Percentiles rank a stretch among this genome's conserved stretches.
phyloP scores from a whole-genome alignment of 2,888 invertebrate genomes.

The Ganaspis brasiliensis region DNA sequence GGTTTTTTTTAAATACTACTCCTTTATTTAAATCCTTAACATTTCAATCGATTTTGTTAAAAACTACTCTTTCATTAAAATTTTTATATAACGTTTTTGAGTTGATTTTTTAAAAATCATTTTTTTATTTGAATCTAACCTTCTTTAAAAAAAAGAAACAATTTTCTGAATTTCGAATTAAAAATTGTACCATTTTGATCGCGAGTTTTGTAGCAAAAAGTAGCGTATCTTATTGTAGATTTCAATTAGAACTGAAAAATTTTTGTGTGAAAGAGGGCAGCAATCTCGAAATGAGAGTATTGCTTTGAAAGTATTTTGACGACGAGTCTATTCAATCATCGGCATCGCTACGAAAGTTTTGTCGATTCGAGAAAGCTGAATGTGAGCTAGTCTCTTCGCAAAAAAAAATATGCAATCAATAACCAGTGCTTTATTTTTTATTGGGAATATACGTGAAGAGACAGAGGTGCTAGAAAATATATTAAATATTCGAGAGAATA shows the following conservation, averaged over 20 bases:
- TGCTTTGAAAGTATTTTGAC: slow-evolving; percentile 17
- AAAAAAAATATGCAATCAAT: slow-evolving; percentile 36
- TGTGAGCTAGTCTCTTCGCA: background rate
- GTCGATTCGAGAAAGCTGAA: slow-evolving; percentile 35
- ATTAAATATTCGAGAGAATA: slow-evolving; percentile 18
- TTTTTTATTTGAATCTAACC: too few species aligned
- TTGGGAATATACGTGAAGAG: background rate
- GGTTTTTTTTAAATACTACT: too few species aligned
- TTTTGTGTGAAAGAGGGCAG: background rate
- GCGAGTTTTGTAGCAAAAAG: background rate
- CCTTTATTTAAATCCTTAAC: too few species aligned
- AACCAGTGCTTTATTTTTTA: slow-evolving; percentile 6
- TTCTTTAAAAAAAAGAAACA: too few species aligned
- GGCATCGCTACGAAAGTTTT: slow-evolving; percentile 37
- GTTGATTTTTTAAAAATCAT: too few species aligned
- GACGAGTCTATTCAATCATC: slow-evolving; percentile 27
- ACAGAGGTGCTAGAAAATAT: slow-evolving; percentile 9
- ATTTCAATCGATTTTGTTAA: too few species aligned
- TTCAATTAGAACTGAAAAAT: background rate
- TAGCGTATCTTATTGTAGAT: background rate
- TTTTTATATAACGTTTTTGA: too few species aligned
- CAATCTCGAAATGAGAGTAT: slow-evolving; percentile 7
- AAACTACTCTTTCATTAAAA: too few species aligned
- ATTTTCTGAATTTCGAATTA: background rate
- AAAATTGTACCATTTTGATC: background rate